Base-by-base conservation (phyloP, 1,140 invertebrate genomes). In the Berghia stephanieae region DNA sequence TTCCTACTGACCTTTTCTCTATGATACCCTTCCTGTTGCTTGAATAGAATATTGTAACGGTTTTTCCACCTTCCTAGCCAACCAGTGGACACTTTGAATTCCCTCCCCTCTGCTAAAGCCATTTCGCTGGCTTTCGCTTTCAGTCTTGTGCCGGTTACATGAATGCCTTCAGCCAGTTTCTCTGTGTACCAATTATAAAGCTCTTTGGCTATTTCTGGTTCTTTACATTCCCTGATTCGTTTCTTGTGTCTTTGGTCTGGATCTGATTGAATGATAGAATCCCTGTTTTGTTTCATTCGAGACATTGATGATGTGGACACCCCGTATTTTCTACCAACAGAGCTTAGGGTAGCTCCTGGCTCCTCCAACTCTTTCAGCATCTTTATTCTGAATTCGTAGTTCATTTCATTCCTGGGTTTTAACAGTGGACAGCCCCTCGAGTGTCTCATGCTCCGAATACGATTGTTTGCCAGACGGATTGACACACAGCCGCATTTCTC, bases 281-380 rank as follows among this genome's bases (percentile, higher is more conserved):
- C 43, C 27, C 68, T 76, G 24, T 68, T 76, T 8, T 57, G 49
- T 18, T 68, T 66, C n/a, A 76, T 76, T 38, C 74, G 44, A 3
- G 74, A 76, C 74, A 76, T 76, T n/a, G 74, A 76, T 4, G 74
- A 76, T 1, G 68, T 63, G n/a, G 74, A 76, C 2, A 76, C 74
- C 3, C 74, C 74, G 52, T 67, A 76, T 43, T 67, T 40, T 1
- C 74, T 40, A 68, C 60, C 74, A 8, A 76, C 74, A 36, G 74
- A 76, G 63, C 60, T 67, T 27, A 76, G 43, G 2, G 74, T 76
- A 2, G 74, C 74, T n/a, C 74, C 74, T 21, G 74, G 74, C 24
- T 76, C 63, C 24, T 76, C 74, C 63, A 76, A 40, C 13, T 60
- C 74, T 46, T 76, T 66, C 40, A 76, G 42, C 74, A 76, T 76